A percentile compares a stretch with the other conserved stretches of the same genome.
Conservation (phyloP, 2,888 invertebrate species). For the Phania funesta region DNA sequence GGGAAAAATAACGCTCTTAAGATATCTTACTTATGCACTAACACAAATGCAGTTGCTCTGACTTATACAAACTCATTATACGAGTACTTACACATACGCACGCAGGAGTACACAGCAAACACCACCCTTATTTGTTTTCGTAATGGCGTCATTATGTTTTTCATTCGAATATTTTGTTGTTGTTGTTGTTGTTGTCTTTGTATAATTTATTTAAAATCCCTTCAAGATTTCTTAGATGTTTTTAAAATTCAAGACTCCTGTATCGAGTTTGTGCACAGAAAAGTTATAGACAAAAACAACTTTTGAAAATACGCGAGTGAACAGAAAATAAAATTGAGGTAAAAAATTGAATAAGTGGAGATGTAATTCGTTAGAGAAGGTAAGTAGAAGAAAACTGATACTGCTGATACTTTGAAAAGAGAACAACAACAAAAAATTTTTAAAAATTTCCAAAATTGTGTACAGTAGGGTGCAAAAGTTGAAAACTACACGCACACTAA, state of each 20-base stretch:
- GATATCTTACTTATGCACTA: constrained; percentile 45
- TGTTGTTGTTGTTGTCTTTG: constrained; percentile 8
- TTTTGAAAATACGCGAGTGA: constrained; percentile 28
- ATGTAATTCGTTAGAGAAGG: neutral
- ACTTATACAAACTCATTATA: neutral
- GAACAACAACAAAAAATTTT: neutral
- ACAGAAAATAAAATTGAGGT: neutral
- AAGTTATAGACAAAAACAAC: neutral
- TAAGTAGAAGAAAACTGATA: neutral
- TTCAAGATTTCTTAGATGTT: constrained; percentile 37
- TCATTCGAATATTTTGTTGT: neutral
- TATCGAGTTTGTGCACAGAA: constrained; percentile 17
- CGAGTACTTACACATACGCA: neutral
- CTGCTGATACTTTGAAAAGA: neutral
- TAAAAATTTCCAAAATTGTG: too few species aligned
- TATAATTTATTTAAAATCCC: constrained; percentile 15
- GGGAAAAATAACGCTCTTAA: constrained; percentile 45
- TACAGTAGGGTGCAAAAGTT: too few species aligned
- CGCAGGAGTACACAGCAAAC: neutral
- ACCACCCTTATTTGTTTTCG: constrained; percentile 53
- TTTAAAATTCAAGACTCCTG: constrained; percentile 3
- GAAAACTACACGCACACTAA: too few species aligned
- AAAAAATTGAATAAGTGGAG: constrained; percentile 8
- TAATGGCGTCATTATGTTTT: constrained; percentile 52
- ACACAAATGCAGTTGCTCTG: neutral